A percentile compares a stretch with the other conserved stretches of the same genome.
phyloP scores from a whole-genome alignment of 2,113 vertebrate genomes.

The Vulpes vulpes region DNA sequence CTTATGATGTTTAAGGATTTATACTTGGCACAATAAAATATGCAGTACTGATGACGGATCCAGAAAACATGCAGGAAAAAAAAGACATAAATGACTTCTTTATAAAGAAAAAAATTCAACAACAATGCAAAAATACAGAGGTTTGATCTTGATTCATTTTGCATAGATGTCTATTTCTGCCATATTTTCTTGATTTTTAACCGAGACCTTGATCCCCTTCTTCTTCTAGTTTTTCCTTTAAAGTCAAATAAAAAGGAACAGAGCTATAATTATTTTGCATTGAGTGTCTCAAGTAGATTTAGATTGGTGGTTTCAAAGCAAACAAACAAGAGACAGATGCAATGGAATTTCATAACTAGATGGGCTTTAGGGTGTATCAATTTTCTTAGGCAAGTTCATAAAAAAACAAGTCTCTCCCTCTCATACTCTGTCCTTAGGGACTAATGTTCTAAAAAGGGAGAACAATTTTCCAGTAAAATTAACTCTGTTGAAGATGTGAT shows the following conservation, averaged over 20 bases:
- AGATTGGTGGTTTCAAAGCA: conserved; percentile 44
- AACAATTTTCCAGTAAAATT: conserved; percentile 43
- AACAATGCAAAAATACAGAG: neutral
- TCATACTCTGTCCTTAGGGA: conserved; percentile 15
- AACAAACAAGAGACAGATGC: conserved; percentile 59
- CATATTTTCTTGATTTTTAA: neutral
- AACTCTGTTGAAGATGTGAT: conserved; percentile 20
- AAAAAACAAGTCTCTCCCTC: neutral
- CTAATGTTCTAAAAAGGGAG: conserved; percentile 47
- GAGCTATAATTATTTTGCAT: conserved; percentile 19
- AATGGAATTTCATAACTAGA: conserved; percentile 26
- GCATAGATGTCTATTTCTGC: neutral
- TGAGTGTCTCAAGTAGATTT: neutral
- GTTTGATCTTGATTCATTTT: neutral
- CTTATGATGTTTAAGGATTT: conserved; percentile 19
- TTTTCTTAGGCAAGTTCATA: conserved; percentile 59
- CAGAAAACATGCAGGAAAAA: neutral
- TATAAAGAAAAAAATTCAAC: neutral
- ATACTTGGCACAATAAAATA: neutral
- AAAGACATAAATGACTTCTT: neutral
- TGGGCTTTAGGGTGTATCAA: conserved; percentile 40
- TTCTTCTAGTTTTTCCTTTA: neutral
- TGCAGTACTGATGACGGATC: neutral
- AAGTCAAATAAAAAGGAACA: conserved; percentile 26
- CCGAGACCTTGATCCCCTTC: neutral